phyloP scores from a whole-genome alignment of 53 echinoderm and acorn worm species.

The Antedon mediterranea region DNA sequence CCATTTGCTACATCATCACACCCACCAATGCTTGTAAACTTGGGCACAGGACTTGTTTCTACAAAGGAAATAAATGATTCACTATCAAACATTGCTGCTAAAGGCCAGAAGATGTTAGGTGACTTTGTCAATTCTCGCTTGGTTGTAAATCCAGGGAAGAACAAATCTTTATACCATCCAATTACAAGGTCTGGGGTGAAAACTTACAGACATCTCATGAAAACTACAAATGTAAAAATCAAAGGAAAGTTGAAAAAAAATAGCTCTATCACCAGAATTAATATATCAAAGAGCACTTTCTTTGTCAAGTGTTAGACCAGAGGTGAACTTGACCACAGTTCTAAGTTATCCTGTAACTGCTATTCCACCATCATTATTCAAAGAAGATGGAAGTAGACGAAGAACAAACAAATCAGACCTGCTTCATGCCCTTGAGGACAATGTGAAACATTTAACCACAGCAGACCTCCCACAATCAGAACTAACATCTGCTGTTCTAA shows the following conservation, averaged over 20 bases:
- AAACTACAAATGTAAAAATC: conserved; percentile 14
- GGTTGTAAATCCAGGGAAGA: neutral
- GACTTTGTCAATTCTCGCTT: neutral
- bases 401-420: conserved; percentile 19
- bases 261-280: conserved; percentile 14
- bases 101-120: conserved; percentile 5
- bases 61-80: conserved; percentile 5
- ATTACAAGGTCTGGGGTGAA: conserved; percentile 16
- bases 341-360: conserved; percentile 16
- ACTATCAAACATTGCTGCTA: neutral
- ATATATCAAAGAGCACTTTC: conserved; percentile 21
- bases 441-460: neutral
- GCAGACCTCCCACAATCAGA: conserved; percentile 9
- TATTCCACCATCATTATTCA: conserved; percentile 9
- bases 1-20: conserved; percentile 10
- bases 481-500: neutral
- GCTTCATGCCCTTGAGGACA: conserved; percentile 16
- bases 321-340: conserved; percentile 12
- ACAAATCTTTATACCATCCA: conserved; percentile 18
- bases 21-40: conserved; percentile 11
- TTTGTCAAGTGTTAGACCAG: conserved; percentile 9
- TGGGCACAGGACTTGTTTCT: conserved; percentile 19
- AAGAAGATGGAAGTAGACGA: conserved; percentile 19
- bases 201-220: conserved; percentile 21
- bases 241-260: conserved; percentile 8